Evolutionary conservation across 1,140 invertebrate species (phyloP).

Genomic region (Tetragonula clypearis): DNA sequence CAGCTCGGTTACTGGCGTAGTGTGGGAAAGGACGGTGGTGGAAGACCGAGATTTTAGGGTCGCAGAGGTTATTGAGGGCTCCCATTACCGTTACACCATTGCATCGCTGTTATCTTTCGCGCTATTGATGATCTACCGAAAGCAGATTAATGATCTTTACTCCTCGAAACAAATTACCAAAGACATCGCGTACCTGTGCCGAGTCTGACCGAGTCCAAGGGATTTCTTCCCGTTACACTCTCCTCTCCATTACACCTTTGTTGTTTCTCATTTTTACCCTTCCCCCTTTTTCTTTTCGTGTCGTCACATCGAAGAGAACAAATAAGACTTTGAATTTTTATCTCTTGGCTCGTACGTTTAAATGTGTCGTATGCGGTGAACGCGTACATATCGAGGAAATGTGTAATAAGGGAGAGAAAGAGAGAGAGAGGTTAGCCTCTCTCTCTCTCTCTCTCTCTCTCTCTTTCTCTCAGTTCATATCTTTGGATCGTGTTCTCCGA

Average conservation of each 20-base stretch:
- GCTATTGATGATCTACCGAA: conserved; percentile 80
- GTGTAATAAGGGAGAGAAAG: background rate
- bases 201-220: conserved; percentile 47
- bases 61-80: conserved; percentile 79
- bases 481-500: conserved; percentile 16
- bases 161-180: conserved; percentile 76
- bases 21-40: conserved; percentile 73
- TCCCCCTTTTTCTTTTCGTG: background rate
- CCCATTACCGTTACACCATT: conserved; percentile 80
- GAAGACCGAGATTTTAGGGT: conserved; percentile 64
- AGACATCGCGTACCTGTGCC: conserved; percentile 64
- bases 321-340: background rate
- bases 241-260: background rate
- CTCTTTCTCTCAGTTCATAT: background rate
- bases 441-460: too few species aligned
- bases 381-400: background rate
- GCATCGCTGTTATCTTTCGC: conserved; percentile 78
- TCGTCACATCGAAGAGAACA: background rate
- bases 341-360: background rate
- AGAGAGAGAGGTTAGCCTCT: background rate
- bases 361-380: background rate
- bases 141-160: conserved; percentile 79
- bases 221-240: conserved; percentile 53
- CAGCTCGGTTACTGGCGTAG: conserved; percentile 52
- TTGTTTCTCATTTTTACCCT: conserved; percentile 37